Evolutionary conservation across 2,888 invertebrate genomes (phyloP).

Genomic region (Agrilus mali): DNA sequence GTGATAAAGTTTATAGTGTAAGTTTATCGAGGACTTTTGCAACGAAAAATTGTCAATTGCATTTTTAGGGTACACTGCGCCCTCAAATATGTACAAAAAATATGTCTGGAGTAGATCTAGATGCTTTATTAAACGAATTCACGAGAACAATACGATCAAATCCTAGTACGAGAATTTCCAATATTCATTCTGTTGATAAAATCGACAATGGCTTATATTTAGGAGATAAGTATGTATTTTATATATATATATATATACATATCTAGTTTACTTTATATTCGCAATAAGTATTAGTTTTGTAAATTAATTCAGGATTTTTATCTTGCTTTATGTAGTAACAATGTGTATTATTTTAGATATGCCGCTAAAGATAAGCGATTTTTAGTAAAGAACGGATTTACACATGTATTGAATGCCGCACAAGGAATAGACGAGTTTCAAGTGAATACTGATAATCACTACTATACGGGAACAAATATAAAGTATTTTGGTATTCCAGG

Average conservation of each 20-base stretch:
- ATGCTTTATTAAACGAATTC: constrained; percentile 20
- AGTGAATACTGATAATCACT: constrained; percentile 65
- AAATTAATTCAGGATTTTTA: background rate
- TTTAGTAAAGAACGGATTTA: constrained; percentile 62
- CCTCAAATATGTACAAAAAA: constrained; percentile 15
- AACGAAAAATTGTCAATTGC: background rate
- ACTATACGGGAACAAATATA: constrained; percentile 44
- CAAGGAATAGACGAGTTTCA: constrained; percentile 71
- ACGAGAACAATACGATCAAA: constrained; percentile 15
- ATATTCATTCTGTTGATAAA: constrained; percentile 22
- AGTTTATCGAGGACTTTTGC: constrained; percentile 1
- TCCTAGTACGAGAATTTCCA: constrained; percentile 19
- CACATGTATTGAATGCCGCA: constrained; percentile 76
- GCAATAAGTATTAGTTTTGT: no score
- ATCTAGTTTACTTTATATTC: background rate
- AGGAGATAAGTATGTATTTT: constrained; percentile 23
- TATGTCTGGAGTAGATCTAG: constrained; percentile 19
- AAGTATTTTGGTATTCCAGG: constrained; percentile 70
- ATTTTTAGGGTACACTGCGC: constrained; percentile 21
- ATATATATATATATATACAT: background rate
- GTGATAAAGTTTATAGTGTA: constrained; percentile 17
- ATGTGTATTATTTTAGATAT: constrained; percentile 39
- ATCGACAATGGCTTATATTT: constrained; percentile 22
- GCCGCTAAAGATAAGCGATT: constrained; percentile 67
- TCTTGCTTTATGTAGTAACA: no score